Evolutionary conservation across 1,140 invertebrate genomes (phyloP).

Genomic region (Hirudo medicinalis): DNA sequence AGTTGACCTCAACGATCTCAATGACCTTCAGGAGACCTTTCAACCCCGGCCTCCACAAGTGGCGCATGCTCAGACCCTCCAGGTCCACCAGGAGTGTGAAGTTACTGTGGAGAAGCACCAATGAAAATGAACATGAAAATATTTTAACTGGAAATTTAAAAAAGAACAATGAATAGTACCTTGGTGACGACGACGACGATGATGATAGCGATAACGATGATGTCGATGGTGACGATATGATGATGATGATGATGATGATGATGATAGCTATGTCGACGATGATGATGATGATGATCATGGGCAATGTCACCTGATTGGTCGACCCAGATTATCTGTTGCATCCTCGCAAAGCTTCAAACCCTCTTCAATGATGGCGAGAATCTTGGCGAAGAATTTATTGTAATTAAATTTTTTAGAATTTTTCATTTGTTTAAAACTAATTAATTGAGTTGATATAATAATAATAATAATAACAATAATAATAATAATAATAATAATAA

Average conservation of each 20-base stretch:
- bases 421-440: too few relatives aligned
- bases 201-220: slow-evolving; percentile 2
- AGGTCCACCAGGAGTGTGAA: slow-evolving; percentile 83
- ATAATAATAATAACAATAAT: too few relatives aligned
- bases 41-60: slow-evolving; percentile 83
- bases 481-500: too few relatives aligned
- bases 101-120: too few relatives aligned
- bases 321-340: slow-evolving; percentile 57
- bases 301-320: slow-evolving; percentile 51
- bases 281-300: background rate
- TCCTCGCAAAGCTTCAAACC: slow-evolving; percentile 49
- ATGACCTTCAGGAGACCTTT: slow-evolving; percentile 79
- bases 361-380: slow-evolving; percentile 39
- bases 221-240: background rate
- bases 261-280: background rate
- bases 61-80: slow-evolving; percentile 85
- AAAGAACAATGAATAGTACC: too few relatives aligned
- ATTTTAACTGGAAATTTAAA: too few relatives aligned
- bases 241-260: slow-evolving; percentile 4
- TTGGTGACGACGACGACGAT: background rate
- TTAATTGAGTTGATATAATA: too few relatives aligned
- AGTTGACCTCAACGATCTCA: slow-evolving; percentile 85
- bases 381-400: slow-evolving; percentile 28
- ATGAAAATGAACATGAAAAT: too few relatives aligned
- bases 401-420: slow-evolving; percentile 2